Evolutionary conservation across 2,797 vertebrate genomes (phyloP), one percentile per base, ranked within the genome.

Genomic region (Carapus acus): DNA sequence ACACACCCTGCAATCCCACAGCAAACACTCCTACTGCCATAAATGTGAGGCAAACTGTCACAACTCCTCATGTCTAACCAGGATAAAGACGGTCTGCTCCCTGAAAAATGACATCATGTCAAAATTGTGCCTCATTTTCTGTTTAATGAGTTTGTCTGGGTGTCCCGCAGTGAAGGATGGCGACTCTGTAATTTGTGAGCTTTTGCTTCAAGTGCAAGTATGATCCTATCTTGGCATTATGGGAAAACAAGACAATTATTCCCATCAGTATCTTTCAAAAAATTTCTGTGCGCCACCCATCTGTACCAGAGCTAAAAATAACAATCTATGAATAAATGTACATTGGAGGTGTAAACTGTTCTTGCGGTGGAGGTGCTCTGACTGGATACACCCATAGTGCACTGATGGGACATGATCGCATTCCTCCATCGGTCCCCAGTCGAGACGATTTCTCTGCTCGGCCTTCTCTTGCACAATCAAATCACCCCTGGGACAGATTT

Each of bases 251-350:
- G n/a, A n/a, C n/a, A n/a, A n/a, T n/a, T n/a, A n/a, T n/a, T n/a
- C n/a, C n/a, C n/a, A 12, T 2, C 36, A 24, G 49, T 2, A 49
- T 38, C 45, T 60, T 18, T 38, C 17, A 48, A 23, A 20, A 55
- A 20, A 67, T 58, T 50, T 42, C 13, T 54, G 24, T 43, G 15
- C 33, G 22, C 63, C 19, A 43, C 23, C 12, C 3, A 43, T 33
- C 31, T 13, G 12, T 33, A 33, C 3, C 12, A 33, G 14, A 33
- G 3, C 9, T 13, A 33, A 23, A 41, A 62, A 42, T 43, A 11
- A 22, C 29, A 8, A 39, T 43, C 16, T 33, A 17, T 33, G 24
- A 54, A 43, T 1, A 20, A 23, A 14, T 17, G 50, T 15, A 12
- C 34, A 7, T 42, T 36, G 14, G 34, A 4, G 34, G 34, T n/a